Evolutionary conservation across 1,140 invertebrate genomes (phyloP), one percentile per base, ranked within the genome.

Genomic region (Tribolium madens): DNA sequence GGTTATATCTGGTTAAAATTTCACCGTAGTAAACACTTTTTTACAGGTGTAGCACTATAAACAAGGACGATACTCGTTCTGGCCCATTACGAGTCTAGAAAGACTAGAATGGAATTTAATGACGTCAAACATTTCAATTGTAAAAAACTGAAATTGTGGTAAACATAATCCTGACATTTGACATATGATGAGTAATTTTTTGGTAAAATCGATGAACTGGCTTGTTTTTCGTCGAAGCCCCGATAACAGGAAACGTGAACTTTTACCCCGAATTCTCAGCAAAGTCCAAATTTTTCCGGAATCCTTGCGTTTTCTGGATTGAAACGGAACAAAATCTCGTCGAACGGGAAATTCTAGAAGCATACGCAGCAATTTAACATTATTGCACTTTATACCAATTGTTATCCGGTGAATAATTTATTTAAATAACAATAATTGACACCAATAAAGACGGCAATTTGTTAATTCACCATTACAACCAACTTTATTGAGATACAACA

Each of bases 351-450:
- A 31, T 72, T 72, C 70, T 72, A 72, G 70, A 72, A 72, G 36
- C 57, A 64, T 64, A 64, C 57, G 57, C 57, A 72, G 18, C 46
- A 72, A 50, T 72, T 50, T 72, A 72, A 50, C 21, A 72, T 31
- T 31, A 72, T 52, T 72, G 70, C 70, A 72, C 31, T 46, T 47
- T 48, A 36, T 69, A 14, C 47, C 75, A 76, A 76, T 76, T 76
- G 69, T 76, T 71, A 52, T 52, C 68, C 47, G 68, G 47, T 71
- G 68, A 71, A 71, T 72, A 72, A 72, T 72, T 72, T 72, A 71
- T 76, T 76, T 73, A 73, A 77, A 77, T 77, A 77, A 64, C 68
- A 77, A 72, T 72, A 72, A 77, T 77, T 77, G 70, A 77, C 76
- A 77, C 52, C 36, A 77, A 77, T 77, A 77, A 77, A 76, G 50